A percentile compares a stretch with the other conserved stretches of the same genome.
These are phyloP conservation scores for Aleadryas rufinucha DNA, from an alignment of 2,113 vertebrate species.

Conservation along the genomic window DNA sequence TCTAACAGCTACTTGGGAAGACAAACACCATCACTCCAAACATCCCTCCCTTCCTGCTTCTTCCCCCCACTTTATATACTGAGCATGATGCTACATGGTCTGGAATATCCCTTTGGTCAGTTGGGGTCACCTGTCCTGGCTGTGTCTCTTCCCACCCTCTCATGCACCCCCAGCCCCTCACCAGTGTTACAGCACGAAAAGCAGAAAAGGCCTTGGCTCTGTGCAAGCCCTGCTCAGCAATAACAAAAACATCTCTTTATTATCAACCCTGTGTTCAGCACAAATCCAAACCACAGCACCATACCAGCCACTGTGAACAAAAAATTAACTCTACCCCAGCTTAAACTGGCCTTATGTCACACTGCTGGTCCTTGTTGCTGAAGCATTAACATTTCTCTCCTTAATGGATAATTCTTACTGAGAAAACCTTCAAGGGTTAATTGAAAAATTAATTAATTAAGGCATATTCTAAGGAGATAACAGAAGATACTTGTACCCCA, in stretches of 20 bases:
- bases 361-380: background rate
- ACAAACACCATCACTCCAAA: background rate
- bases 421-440: background rate
- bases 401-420: background rate
- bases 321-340: background rate
- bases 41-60: background rate
- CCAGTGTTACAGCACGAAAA: accelerated
- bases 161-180: background rate
- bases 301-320: background rate
- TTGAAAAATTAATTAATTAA: background rate
- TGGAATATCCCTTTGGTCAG: background rate
- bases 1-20: background rate
- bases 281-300: background rate
- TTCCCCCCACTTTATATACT: background rate
- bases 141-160: background rate
- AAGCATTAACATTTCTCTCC: background rate
- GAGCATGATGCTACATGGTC: background rate
- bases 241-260: background rate
- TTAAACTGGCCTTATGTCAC: background rate
- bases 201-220: background rate
- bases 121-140: background rate
- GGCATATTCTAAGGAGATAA: background rate
- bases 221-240: background rate
- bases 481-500: background rate
- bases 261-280: background rate